These are phyloP conservation scores for Aplocera efformata DNA, from an alignment of 2,888 invertebrate genomes.

Conservation along the genomic window DNA sequence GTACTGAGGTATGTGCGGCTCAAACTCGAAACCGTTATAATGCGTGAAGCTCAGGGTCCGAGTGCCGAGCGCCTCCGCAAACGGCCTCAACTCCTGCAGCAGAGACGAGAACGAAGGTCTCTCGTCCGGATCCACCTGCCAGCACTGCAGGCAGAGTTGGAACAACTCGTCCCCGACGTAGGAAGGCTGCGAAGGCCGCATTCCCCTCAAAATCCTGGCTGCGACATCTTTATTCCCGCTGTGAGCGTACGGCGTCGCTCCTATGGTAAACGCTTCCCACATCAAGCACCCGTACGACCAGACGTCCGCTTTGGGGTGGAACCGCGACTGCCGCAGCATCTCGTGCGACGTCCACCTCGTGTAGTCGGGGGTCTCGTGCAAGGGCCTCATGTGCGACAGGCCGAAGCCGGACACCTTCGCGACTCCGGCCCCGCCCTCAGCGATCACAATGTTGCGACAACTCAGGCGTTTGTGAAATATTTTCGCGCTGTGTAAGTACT, in stretches of 20 bases:
- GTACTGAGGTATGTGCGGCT: conserved; percentile 67
- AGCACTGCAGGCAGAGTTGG: conserved; percentile 90
- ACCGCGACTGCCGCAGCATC: conserved; percentile 84
- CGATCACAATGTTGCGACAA: conserved; percentile 85
- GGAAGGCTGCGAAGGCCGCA: conserved; percentile 86
- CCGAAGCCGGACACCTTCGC: conserved; percentile 90
- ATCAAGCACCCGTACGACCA: conserved; percentile 92
- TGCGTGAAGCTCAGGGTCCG: conserved; percentile 68
- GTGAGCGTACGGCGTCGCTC: conserved; percentile 88
- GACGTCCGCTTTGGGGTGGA: conserved; percentile 86
- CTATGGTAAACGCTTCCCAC: conserved; percentile 91
- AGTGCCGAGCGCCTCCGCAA: conserved; percentile 54
- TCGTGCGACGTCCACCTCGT: conserved; percentile 91
- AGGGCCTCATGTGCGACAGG: conserved; percentile 82
- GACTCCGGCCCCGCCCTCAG: conserved; percentile 81
- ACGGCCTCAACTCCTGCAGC: conserved; percentile 61
- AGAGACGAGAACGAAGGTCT: conserved; percentile 86
- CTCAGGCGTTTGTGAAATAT: conserved; percentile 88
- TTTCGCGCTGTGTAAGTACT: conserved; percentile 83
- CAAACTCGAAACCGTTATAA: conserved; percentile 69
- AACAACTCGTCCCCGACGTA: conserved; percentile 89
- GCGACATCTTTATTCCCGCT: conserved; percentile 84
- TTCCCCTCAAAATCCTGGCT: conserved; percentile 84
- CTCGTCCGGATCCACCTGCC: conserved; percentile 91
- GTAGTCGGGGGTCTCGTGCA: conserved; percentile 85